These are phyloP conservation scores for Arenaria interpres DNA, from an alignment of 2,113 vertebrate species.

Conservation along the genomic window DNA sequence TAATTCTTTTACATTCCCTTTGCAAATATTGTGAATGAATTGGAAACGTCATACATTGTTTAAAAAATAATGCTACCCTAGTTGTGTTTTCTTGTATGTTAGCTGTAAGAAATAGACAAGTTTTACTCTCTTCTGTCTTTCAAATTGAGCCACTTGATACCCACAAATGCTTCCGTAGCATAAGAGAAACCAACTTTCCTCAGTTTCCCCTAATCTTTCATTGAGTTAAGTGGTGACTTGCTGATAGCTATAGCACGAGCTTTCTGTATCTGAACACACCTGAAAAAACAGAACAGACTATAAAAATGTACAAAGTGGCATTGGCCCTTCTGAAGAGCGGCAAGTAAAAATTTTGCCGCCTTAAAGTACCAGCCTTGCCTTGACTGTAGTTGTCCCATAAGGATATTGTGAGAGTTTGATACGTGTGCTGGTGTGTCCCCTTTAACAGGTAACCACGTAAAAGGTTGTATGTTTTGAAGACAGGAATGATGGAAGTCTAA, in stretches of 20 bases:
- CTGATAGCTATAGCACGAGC: not conserved
- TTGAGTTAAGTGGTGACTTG: not conserved
- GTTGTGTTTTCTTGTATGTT: not conserved
- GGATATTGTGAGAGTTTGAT: not conserved
- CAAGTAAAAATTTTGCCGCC: not conserved
- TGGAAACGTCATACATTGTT: not conserved
- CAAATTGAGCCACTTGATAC: not conserved
- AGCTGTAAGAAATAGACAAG: not conserved
- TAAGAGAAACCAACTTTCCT: not conserved
- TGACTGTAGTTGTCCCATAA: not conserved
- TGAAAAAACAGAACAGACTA: not conserved
- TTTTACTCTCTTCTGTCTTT: not conserved
- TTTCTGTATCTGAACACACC: not conserved
- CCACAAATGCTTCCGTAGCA: not conserved
- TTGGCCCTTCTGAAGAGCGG: not conserved
- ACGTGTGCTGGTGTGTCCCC: rapidly evolving
- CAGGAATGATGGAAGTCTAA: not conserved
- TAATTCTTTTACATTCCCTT: not conserved
- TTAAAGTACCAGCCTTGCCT: not conserved
- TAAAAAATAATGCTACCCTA: not conserved
- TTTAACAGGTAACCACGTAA: not conserved
- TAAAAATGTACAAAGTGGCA: not conserved
- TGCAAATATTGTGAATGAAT: not conserved
- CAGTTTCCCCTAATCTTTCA: not conserved
- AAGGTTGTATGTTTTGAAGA: not conserved